Conservation (phyloP, 2,797 vertebrate genomes). For the Garrulus glandarius region DNA sequence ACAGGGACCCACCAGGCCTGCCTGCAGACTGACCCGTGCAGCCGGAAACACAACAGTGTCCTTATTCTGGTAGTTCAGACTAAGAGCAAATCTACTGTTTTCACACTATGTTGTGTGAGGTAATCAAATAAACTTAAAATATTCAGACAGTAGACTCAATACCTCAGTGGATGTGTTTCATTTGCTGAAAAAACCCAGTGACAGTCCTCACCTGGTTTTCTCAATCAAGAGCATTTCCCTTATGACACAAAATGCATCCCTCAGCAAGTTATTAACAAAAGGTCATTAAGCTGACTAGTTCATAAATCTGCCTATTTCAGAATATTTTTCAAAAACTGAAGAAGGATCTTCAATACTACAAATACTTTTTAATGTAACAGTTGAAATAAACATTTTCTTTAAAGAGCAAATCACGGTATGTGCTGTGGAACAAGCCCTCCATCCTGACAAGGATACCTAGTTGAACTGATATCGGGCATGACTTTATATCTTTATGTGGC, state of each 20-base stretch:
- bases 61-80: not conserved
- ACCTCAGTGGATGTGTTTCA: not conserved
- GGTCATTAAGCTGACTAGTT: not conserved
- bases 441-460: not conserved
- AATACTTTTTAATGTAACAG: fast-evolving
- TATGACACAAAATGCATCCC: not conserved
- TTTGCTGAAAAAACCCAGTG: not conserved
- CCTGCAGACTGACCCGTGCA: not conserved
- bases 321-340: not conserved
- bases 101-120: fast-evolving
- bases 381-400: not conserved
- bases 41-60: not conserved
- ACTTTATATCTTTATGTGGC: not conserved
- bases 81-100: not conserved
- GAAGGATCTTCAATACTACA: not conserved
- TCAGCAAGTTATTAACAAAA: not conserved
- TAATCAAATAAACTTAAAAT: not conserved
- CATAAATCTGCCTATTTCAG: not conserved
- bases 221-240: not conserved
- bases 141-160: not conserved
- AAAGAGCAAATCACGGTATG: not conserved
- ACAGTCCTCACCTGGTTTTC: not conserved
- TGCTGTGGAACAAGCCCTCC: not conserved
- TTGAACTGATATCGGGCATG: not conserved
- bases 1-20: not conserved